phyloP scores from a whole-genome alignment of 1,140 invertebrate species.

The Chrysopa pallens region DNA sequence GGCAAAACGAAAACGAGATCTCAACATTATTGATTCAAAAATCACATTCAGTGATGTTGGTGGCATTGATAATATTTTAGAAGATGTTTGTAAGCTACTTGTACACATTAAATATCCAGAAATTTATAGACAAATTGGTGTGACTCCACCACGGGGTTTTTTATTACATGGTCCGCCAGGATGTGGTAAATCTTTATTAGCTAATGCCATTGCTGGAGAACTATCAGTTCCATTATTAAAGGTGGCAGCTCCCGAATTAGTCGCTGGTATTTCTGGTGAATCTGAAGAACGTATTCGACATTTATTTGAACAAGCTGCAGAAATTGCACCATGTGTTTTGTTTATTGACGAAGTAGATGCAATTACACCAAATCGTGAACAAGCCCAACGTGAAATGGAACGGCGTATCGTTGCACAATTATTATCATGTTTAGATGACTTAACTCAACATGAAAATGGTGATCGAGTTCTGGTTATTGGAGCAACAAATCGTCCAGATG shows the following conservation, averaged over 20 bases:
- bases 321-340: constrained; percentile 63
- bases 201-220: constrained; percentile 83
- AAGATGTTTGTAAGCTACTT: constrained; percentile 62
- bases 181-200: constrained; percentile 82
- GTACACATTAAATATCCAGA: constrained; percentile 72
- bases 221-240: constrained; percentile 59
- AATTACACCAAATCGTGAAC: constrained; percentile 69
- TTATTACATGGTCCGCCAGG: constrained; percentile 84
- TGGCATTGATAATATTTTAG: constrained; percentile 48
- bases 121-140: constrained; percentile 58
- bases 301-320: constrained; percentile 69
- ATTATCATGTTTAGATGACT: constrained; percentile 65
- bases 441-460: constrained; percentile 38
- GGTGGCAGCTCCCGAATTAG: constrained; percentile 76
- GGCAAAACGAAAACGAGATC: neutral
- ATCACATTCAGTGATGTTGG: constrained; percentile 57
- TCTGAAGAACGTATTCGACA: constrained; percentile 85
- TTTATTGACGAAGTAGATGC: constrained; percentile 92
- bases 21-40: constrained; percentile 10
- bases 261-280: constrained; percentile 90
- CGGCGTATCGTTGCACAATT: constrained; percentile 85
- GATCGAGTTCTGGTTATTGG: constrained; percentile 74
- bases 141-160: constrained; percentile 67
- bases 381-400: constrained; percentile 88
- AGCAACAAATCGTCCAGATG: constrained; percentile 86